A percentile compares a stretch with the other conserved stretches of the same genome.
phyloP scores from a whole-genome alignment of 2,113 vertebrate genomes.

The Machaerirhynchus nigripectus region DNA sequence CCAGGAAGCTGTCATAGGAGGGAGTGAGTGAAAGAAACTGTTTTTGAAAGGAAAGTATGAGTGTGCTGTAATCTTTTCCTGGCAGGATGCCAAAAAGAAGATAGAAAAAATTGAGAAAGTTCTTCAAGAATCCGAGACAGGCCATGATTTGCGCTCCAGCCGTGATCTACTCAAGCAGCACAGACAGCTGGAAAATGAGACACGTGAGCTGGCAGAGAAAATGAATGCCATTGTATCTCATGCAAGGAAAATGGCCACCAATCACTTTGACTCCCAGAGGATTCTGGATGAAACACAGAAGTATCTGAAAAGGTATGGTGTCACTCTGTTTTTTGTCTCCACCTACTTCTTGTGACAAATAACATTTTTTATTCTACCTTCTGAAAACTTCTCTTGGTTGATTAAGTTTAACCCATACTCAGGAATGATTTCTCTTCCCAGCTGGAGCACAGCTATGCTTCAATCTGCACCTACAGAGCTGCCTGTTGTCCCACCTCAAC shows the following conservation, averaged over 20 bases:
- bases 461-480: background rate
- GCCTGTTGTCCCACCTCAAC: background rate
- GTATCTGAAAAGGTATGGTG: conserved; percentile 77
- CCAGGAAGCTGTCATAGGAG: background rate
- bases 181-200: conserved; percentile 79
- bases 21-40: background rate
- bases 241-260: conserved; percentile 76
- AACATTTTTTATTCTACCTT: background rate
- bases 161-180: conserved; percentile 81
- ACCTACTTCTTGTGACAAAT: background rate
- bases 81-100: conserved; percentile 83
- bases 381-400: background rate
- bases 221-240: conserved; percentile 81
- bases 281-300: conserved; percentile 82
- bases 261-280: conserved; percentile 81
- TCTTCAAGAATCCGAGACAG: conserved; percentile 74
- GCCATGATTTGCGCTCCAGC: conserved; percentile 81
- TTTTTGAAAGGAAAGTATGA: background rate
- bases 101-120: conserved; percentile 82
- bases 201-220: conserved; percentile 80
- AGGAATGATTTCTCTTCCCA: background rate
- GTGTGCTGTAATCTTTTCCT: background rate
- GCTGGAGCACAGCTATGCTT: background rate
- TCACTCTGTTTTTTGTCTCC: background rate
- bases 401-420: background rate